Evolutionary conservation across 2,797 vertebrate species (phyloP), one percentile per base, ranked within the genome.

Genomic region (Acanthopagrus latus): DNA sequence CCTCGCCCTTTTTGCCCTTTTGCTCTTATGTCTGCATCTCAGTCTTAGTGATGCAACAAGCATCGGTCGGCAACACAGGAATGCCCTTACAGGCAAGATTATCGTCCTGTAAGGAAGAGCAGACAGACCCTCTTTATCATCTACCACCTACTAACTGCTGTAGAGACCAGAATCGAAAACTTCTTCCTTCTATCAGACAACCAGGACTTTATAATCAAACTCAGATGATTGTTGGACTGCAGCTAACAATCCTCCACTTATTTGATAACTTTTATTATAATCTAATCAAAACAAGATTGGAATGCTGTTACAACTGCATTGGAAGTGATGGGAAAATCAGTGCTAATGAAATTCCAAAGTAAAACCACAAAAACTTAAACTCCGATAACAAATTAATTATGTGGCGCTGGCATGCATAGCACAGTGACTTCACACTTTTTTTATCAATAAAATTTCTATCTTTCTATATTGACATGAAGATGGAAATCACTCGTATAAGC

Each of bases 71-170:
- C 41, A 21, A 11, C 27, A 13, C 16, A 76, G 69, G 65, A 88
- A 81, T 78, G 50, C 59, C 50, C 80, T 65, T 46, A 63, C 21
- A 79, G 83, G 60, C 3, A 5, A 74, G 81, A 68, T 79, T 75
- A 71, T 29, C 11, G 23, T 48, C 38, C 38, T 64, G 29, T 25
- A 52, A 23, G 25, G n/a, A 44, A 51, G 54, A 58, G 33, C 52
- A 66, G 57, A 72, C 52, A 66, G 57, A 72, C 41, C 65, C 60
- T 21, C n/a, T 47, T 59, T 20, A 48, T 60, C 55, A 51, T 50
- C 72, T 13, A 13, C 46, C 57, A 27, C 52, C 50, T 23, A 29
- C 27, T 33, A 25, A 9, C 44, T 18, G 57, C 50, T 55, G 54
- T 11, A 13, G 25, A 48, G 18, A 52, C 44, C 48, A 63, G 5